Evolutionary conservation across 2,888 invertebrate genomes (phyloP).

Genomic region (Chrysina gloriosa): DNA sequence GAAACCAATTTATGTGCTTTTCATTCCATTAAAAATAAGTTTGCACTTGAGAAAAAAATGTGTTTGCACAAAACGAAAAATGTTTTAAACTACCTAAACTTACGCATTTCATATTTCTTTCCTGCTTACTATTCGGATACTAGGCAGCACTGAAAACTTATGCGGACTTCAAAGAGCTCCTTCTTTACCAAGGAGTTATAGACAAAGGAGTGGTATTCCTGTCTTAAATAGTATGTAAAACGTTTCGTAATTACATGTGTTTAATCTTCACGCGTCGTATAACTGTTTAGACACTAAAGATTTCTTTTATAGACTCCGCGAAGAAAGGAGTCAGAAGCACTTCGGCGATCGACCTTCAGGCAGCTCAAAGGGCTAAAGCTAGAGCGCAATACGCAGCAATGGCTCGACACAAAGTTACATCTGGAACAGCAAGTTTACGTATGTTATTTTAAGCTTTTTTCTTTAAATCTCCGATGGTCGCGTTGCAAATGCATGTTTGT

Average conservation of each 20-base stretch:
- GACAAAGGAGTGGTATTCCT: slow-evolving; percentile 72
- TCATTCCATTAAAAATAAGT: too few relatives aligned
- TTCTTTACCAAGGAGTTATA: slow-evolving; percentile 71
- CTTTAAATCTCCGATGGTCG: neutral
- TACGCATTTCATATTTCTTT: slow-evolving; percentile 17
- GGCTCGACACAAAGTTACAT: slow-evolving; percentile 78
- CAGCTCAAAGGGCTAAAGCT: slow-evolving; percentile 88
- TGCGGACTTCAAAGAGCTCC: slow-evolving; percentile 69
- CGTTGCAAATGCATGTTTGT: slow-evolving; percentile 4
- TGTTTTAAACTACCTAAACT: neutral
- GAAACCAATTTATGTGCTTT: too few relatives aligned
- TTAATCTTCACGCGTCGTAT: neutral
- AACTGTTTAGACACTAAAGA: neutral
- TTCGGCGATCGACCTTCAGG: slow-evolving; percentile 93
- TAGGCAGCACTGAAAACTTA: slow-evolving; percentile 74
- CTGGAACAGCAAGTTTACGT: slow-evolving; percentile 77
- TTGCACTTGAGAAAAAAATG: too few relatives aligned
- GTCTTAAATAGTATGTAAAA: slow-evolving; percentile 65
- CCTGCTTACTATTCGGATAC: slow-evolving; percentile 45
- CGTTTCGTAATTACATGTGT: slow-evolving; percentile 17
- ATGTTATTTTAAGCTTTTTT: slow-evolving; percentile 66
- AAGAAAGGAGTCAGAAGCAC: slow-evolving; percentile 80
- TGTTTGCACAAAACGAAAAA: neutral
- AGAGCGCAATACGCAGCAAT: slow-evolving; percentile 85
- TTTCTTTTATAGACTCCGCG: slow-evolving; percentile 54